Conservation (phyloP, 2,113 vertebrate genomes). For the Agapornis roseicollis region DNA sequence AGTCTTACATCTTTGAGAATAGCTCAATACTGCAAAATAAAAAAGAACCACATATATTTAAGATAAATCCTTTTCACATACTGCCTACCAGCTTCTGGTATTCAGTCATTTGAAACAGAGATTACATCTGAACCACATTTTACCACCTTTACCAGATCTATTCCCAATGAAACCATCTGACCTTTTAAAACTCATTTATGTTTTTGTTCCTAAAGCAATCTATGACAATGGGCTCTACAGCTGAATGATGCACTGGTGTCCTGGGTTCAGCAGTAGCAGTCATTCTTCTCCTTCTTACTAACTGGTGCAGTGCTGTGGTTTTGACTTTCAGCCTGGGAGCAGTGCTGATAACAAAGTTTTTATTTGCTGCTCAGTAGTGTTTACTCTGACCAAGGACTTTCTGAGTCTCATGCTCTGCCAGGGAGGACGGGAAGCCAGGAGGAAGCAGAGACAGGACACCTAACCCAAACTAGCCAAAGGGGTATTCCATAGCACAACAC, state of each 20-base stretch:
- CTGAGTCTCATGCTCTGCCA: no score
- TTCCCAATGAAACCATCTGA: neutral
- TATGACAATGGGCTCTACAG: neutral
- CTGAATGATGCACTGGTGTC: neutral
- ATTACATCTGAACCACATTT: neutral
- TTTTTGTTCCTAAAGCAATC: slow-evolving; percentile 24
- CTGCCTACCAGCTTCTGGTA: neutral
- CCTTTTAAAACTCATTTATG: slow-evolving; percentile 21
- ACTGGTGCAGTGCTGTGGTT: no score
- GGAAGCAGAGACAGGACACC: no score
- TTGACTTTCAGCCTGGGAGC: no score
- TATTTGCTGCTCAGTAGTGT: no score
- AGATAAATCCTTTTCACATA: neutral
- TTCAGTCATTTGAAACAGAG: neutral
- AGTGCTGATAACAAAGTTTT: no score
- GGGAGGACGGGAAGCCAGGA: no score
- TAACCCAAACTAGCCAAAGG: no score
- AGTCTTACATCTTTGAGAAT: neutral
- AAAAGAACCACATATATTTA: neutral
- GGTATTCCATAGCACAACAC: no score
- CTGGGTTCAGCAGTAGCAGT: no score
- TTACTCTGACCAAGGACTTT: no score
- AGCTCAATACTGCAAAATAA: neutral
- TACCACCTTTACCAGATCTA: neutral
- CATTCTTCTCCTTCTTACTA: no score